Percentiles rank a stretch among this genome's conserved stretches.
These are phyloP conservation scores for Salvator merianae DNA, from an alignment of 2,113 vertebrate species.

Conservation along the genomic window DNA sequence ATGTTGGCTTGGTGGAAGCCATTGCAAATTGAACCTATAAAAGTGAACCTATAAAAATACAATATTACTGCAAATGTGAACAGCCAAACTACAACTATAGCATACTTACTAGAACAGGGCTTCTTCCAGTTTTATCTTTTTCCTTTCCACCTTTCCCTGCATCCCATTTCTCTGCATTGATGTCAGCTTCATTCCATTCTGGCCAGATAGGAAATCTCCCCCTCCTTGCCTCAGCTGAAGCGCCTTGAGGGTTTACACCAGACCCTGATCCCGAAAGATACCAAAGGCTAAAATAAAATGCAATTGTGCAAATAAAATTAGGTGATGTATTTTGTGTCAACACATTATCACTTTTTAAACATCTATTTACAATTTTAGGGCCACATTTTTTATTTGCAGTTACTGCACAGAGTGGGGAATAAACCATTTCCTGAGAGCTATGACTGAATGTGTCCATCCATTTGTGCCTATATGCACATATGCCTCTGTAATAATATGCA, in stretches of 20 bases:
- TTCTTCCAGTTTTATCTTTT: constrained; percentile 77
- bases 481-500: too few relatives aligned
- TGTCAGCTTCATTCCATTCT: constrained; percentile 89
- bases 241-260: constrained; percentile 32
- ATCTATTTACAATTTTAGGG: too few relatives aligned
- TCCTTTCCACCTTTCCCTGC: constrained; percentile 78
- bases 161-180: constrained; percentile 93
- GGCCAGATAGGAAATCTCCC: constrained; percentile 83
- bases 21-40: neutral
- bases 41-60: neutral
- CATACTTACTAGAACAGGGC: constrained; percentile 74
- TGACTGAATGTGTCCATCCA: too few relatives aligned
- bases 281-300: constrained; percentile 28
- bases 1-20: too few relatives aligned
- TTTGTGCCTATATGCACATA: too few relatives aligned
- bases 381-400: too few relatives aligned
- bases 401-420: too few relatives aligned
- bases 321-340: too few relatives aligned
- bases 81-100: neutral
- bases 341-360: too few relatives aligned
- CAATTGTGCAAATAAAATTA: neutral
- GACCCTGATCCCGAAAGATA: constrained; percentile 61
- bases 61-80: neutral
- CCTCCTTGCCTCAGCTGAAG: constrained; percentile 56
- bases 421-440: too few relatives aligned